Base-by-base conservation (phyloP, 2,888 invertebrate species). In the Nymphalis urticae region DNA sequence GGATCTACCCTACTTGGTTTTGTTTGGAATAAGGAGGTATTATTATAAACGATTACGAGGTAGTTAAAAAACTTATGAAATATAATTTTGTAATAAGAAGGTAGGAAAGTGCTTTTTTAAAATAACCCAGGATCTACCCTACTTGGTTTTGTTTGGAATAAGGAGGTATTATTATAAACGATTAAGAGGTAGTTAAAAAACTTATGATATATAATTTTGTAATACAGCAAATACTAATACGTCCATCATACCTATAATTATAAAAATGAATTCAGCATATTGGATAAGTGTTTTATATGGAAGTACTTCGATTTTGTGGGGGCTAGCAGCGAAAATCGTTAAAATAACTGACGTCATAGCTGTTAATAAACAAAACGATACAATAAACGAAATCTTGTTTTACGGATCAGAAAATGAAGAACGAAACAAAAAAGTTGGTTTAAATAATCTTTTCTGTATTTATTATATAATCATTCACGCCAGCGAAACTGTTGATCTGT, bases 381-480 rank as follows among this genome's bases (percentile, higher is more conserved):
- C 73, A 1, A 79, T 88, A 16, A 86, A 88, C 75, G 85, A 87
- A 77, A 79, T 90, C 2, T 75, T 90, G 62, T 80, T 89, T 53
- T 88, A 88, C 70, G 88, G 88, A 59, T 79, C 77, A 13, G 79
- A 79, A 7, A 78, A 83, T 48, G 80, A 81, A 64, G 77, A 80
- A 42, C 72, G 71, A 47, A 81, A 72, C 61, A 77, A 79, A 67
- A 74, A 84, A 77, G 73, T 80, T 19, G 87, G 85, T 17, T 73
- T 85, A 36, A 81, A 84, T 66, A 88, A 90, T 74, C 75, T 89
- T 5, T 78, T 81, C 62, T 86, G 86, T 69, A 85, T 89, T 66
- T 81, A 82, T 68, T 86, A 85, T 71, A 74, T 87, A 17, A 77
- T 89, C 62, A 75, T 80, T 13, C 83, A 85, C 69, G 87, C 90